Percentiles rank a stretch among this genome's conserved stretches.
phyloP scores from a whole-genome alignment of 35 echinoderm and acorn worm species.

The Lytechinus variegatus region DNA sequence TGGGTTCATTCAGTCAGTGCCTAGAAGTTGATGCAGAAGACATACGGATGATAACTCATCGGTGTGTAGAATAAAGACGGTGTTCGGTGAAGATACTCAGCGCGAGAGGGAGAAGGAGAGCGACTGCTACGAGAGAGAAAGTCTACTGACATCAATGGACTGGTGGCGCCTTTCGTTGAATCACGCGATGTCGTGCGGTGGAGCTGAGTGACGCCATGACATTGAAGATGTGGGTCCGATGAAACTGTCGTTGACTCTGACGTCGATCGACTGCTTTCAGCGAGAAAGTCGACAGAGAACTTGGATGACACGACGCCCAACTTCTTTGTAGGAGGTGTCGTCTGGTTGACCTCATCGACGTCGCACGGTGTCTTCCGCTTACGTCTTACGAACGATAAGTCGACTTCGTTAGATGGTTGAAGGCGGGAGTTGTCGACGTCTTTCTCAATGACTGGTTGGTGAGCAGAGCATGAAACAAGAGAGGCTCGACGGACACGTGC shows the following conservation, averaged over 20 bases:
- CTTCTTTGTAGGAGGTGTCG: neutral
- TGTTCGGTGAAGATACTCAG: neutral
- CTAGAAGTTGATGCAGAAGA: neutral
- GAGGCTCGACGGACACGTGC: neutral
- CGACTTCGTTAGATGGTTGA: neutral
- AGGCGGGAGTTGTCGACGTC: neutral
- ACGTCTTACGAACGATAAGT: neutral
- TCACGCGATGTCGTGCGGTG: neutral
- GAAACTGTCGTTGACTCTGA: neutral
- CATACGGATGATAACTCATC: slow-evolving; percentile 22
- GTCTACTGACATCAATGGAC: slow-evolving; percentile 20
- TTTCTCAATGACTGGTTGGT: neutral
- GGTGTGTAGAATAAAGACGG: slow-evolving; percentile 21
- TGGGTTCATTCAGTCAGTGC: neutral
- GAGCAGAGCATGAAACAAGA: neutral
- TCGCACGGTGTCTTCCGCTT: neutral
- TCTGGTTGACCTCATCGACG: neutral
- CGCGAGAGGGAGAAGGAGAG: slow-evolving; percentile 4
- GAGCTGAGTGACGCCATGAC: neutral
- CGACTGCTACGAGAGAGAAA: slow-evolving; percentile 37
- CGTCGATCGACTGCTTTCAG: neutral
- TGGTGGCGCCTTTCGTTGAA: neutral
- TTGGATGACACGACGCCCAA: neutral
- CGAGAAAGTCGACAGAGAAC: neutral
- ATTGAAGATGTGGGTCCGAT: neutral